Evolutionary conservation across 2,113 vertebrate species (phyloP).

Genomic region (Tyrannus savana): DNA sequence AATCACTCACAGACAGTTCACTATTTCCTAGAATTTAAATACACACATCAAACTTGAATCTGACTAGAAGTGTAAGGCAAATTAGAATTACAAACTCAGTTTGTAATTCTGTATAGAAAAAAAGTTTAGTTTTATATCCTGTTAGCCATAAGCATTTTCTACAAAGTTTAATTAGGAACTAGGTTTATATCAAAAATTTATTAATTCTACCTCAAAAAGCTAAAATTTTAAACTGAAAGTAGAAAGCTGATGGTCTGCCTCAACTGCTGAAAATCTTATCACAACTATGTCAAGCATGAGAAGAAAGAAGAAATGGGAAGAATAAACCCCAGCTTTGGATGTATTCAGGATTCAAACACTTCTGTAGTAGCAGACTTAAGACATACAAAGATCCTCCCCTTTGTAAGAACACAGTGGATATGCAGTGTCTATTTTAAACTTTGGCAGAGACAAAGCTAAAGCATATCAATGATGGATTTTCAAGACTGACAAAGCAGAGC

Average conservation of each 20-base stretch:
- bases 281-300: neutral
- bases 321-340: neutral
- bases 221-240: neutral
- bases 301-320: neutral
- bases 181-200: neutral
- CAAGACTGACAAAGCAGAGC: neutral
- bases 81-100: neutral
- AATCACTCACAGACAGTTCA: neutral
- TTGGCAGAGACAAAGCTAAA: neutral
- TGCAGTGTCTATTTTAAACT: neutral
- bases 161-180: neutral
- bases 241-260: neutral
- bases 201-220: neutral
- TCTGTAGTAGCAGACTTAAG: neutral
- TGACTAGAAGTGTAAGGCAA: neutral
- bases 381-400: neutral
- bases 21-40: neutral
- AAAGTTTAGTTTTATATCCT: neutral
- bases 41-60: neutral
- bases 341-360: neutral
- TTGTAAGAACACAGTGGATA: neutral
- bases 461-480: neutral
- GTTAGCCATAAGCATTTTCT: neutral
- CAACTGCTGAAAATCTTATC: neutral
- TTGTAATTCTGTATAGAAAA: neutral